phyloP scores from a whole-genome alignment of 2,113 vertebrate genomes.

The Blennius ocellaris region DNA sequence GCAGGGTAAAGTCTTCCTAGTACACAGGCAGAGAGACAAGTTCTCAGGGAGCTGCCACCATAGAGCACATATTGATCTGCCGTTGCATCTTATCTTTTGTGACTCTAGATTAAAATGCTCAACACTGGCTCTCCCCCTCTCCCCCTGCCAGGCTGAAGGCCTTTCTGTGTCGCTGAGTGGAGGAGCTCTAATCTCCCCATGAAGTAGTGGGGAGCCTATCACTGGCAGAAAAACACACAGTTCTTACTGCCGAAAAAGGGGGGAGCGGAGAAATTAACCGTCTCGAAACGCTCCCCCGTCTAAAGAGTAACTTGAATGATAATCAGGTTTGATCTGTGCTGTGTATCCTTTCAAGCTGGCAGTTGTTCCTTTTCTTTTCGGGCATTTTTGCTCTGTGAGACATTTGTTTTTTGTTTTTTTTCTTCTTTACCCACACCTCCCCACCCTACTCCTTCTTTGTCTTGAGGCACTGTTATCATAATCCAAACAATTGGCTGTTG shows the following conservation, averaged over 20 bases:
- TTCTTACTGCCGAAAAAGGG: constrained; percentile 42
- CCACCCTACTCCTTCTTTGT: constrained; percentile 19
- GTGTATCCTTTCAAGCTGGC: constrained; percentile 18
- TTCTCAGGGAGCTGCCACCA: constrained; percentile 77
- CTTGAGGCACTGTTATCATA: constrained; percentile 57
- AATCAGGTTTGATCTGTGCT: constrained; percentile 55
- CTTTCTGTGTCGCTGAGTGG: constrained; percentile 79
- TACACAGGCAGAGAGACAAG: constrained; percentile 73
- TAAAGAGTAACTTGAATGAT: constrained; percentile 52
- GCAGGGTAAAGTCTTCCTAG: constrained; percentile 69
- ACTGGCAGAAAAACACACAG: constrained; percentile 55
- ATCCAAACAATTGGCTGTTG: constrained; percentile 72
- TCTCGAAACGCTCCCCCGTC: constrained; percentile 45
- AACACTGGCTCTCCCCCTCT: constrained; percentile 70
- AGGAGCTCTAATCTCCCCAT: constrained; percentile 81
- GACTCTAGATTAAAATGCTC: constrained; percentile 84
- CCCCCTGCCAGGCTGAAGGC: constrained; percentile 74
- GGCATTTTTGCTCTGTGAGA: constrained; percentile 28
- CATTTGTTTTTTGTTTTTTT: constrained; percentile 6
- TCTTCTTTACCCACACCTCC: neutral
- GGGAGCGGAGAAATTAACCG: constrained; percentile 55
- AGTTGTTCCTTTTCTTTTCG: constrained; percentile 33
- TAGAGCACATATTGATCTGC: constrained; percentile 81
- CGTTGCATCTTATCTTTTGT: constrained; percentile 84
- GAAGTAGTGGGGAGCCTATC: constrained; percentile 74